These are phyloP conservation scores for Sphyrna mokarran DNA, from an alignment of 2,113 vertebrate species.

Conservation along the genomic window DNA sequence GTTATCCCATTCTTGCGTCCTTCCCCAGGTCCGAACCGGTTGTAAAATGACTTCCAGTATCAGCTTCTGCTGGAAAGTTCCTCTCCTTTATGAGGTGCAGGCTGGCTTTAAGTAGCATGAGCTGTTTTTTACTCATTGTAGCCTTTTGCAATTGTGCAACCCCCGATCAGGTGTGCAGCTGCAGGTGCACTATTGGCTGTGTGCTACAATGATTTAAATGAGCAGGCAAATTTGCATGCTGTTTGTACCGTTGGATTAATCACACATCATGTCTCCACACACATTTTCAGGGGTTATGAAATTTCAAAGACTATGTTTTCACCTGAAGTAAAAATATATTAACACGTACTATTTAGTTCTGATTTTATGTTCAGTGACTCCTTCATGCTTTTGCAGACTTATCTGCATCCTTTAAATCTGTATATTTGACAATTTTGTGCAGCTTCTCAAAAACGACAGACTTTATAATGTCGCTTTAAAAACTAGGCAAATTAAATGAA, in stretches of 20 bases:
- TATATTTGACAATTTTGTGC: too few relatives aligned
- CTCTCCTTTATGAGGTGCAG: not conserved
- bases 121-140: not conserved
- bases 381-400: not conserved
- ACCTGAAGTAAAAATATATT: not conserved
- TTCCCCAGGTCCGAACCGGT: not conserved
- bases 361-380: not conserved
- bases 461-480: not conserved
- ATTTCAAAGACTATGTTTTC: not conserved
- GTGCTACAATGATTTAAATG: not conserved
- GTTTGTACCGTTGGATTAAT: not conserved
- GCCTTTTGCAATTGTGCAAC: not conserved
- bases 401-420: not conserved
- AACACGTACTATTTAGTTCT: not conserved
- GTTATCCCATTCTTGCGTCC: not conserved
- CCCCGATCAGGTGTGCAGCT: not conserved
- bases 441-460: not conserved
- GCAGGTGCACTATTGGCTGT: not conserved
- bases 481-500: not conserved
- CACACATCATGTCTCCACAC: not conserved
- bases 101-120: not conserved
- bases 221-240: not conserved
- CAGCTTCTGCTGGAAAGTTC: too few relatives aligned
- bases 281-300: not conserved
- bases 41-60: not conserved